Evolutionary conservation across 2,797 vertebrate genomes (phyloP).

Genomic region (Acomys russatus): DNA sequence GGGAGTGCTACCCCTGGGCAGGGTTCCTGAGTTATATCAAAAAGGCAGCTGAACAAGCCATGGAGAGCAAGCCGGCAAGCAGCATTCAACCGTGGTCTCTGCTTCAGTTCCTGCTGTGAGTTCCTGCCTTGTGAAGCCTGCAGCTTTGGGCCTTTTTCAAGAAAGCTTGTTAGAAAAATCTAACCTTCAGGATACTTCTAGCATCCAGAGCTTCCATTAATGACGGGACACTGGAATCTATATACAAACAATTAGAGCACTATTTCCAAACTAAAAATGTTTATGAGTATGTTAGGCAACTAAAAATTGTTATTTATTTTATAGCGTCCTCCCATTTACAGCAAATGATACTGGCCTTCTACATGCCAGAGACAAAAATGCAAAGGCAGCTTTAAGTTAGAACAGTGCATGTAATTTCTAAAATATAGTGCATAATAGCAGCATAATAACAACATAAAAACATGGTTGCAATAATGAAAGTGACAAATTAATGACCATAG

Average conservation of each 20-base stretch:
- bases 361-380: conserved; percentile 10
- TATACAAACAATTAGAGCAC: neutral
- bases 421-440: neutral
- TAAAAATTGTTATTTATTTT: conserved; percentile 24
- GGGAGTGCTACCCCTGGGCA: neutral
- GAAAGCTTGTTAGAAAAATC: too few relatives aligned
- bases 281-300: neutral
- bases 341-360: neutral
- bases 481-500: neutral
- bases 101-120: neutral
- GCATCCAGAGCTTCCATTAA: neutral
- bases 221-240: neutral
- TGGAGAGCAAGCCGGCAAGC: neutral
- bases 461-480: neutral
- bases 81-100: neutral
- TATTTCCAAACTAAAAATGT: neutral
- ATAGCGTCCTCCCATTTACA: neutral
- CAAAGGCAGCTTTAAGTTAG: conserved; percentile 23
- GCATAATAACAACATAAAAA: neutral
- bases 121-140: neutral
- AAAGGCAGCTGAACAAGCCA: neutral
- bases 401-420: conserved; percentile 1
- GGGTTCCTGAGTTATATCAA: neutral
- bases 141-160: neutral
- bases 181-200: neutral